Percentiles rank a stretch among this genome's conserved stretches.
phyloP scores from a whole-genome alignment of 2,113 vertebrate genomes.

The Myrmecophaga tridactyla region DNA sequence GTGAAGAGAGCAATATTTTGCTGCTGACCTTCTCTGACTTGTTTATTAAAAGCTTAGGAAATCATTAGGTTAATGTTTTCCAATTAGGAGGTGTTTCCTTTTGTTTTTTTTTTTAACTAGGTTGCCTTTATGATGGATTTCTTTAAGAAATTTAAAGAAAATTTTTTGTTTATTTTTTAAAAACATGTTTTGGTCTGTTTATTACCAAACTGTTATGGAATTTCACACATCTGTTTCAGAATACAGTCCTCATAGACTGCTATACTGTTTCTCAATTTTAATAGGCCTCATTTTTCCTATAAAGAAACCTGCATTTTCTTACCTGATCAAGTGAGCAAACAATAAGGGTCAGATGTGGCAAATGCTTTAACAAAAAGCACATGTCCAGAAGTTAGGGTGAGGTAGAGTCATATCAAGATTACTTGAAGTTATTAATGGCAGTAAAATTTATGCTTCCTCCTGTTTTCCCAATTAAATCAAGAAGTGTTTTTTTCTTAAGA shows the following conservation, averaged over 20 bases:
- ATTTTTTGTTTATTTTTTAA: slow-evolving; percentile 73
- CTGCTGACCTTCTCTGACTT: slow-evolving; percentile 55
- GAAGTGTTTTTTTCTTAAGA: slow-evolving; percentile 85
- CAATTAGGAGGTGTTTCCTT: slow-evolving; percentile 68
- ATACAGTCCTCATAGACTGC: slow-evolving; percentile 82
- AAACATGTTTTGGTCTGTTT: slow-evolving; percentile 80
- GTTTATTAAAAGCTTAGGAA: slow-evolving; percentile 75
- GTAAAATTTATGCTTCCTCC: slow-evolving; percentile 99
- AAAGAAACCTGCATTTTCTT: slow-evolving; percentile 86
- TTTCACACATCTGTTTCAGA: slow-evolving; percentile 85
- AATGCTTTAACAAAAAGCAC: slow-evolving; percentile 92
- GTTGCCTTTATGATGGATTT: slow-evolving; percentile 76
- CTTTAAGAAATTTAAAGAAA: slow-evolving; percentile 77
- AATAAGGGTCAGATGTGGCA: slow-evolving; percentile 87
- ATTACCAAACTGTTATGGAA: slow-evolving; percentile 83
- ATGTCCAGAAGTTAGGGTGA: slow-evolving; percentile 87
- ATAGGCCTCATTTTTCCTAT: slow-evolving; percentile 86
- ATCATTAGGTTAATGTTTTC: slow-evolving; percentile 70
- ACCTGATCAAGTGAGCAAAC: slow-evolving; percentile 88
- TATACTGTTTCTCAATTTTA: slow-evolving; percentile 82
- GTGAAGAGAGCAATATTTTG: slow-evolving; percentile 12
- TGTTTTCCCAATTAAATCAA: slow-evolving; percentile 96
- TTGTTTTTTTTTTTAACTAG: slow-evolving; percentile 69
- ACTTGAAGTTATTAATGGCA: slow-evolving; percentile 97
- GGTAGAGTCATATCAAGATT: slow-evolving; percentile 86